phyloP scores from a whole-genome alignment of 2,113 vertebrate species.

The Gallinago undulata region DNA sequence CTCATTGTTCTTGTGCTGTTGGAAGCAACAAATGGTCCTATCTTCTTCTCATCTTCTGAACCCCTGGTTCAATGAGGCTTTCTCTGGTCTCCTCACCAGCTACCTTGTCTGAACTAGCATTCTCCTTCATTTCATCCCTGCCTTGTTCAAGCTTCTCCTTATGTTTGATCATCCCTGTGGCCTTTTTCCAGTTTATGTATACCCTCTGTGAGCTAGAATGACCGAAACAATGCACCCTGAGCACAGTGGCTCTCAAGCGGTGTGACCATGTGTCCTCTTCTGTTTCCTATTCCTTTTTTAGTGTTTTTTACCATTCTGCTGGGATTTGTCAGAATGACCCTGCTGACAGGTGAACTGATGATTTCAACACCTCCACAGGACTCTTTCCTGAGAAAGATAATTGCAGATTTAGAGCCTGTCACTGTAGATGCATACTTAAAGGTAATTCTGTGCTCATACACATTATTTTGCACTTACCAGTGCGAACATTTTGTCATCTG shows the following conservation, averaged over 20 bases:
- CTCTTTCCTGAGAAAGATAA: not conserved
- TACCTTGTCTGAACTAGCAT: not conserved
- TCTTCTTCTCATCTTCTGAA: too few relatives aligned
- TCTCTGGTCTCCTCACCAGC: not conserved
- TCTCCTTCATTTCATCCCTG: not conserved
- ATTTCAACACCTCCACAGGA: not conserved
- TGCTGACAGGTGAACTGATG: not conserved
- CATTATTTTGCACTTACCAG: not conserved
- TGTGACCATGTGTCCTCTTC: not conserved
- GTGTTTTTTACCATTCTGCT: not conserved
- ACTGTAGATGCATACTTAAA: not conserved
- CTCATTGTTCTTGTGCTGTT: not conserved
- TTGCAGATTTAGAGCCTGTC: not conserved
- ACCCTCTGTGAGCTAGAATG: not conserved
- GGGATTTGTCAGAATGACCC: not conserved
- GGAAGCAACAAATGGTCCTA: not conserved
- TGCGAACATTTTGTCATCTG: conserved; percentile 7
- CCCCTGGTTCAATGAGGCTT: not conserved
- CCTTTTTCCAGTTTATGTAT: not conserved
- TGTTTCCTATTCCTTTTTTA: not conserved
- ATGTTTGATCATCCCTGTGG: not conserved
- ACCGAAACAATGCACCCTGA: not conserved
- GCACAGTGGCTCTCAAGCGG: not conserved
- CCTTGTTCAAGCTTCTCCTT: not conserved
- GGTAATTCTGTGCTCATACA: not conserved